Base-by-base conservation (phyloP, 2,797 vertebrate species). In the Cetoscarus ocellatus region DNA sequence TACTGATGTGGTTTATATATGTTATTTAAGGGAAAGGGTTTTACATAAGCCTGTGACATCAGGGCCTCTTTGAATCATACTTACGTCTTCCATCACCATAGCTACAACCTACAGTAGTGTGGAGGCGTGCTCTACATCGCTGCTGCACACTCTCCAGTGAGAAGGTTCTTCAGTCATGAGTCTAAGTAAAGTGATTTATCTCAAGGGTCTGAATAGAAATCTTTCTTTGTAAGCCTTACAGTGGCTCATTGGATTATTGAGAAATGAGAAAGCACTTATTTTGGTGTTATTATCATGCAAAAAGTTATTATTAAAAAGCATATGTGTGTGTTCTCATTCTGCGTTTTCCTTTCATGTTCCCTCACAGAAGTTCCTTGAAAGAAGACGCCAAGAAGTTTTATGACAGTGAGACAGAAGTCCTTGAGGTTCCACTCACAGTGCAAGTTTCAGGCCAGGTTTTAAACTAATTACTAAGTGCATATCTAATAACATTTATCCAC, bases 381-480 rank as follows among this genome's bases (percentile, higher is more conserved):
- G 72, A 95, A 70, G 97, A 98, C 15, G 96, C 95, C 7, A 62
- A 79, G 18, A 80, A 51, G 5, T 97, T 94, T 80, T 98, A 98
- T 79, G 94, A 95, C 84, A 81, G 69, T 13, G 93, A 95, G 3
- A 98, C 94, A 0, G 77, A 94, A 45, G 93, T 99, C 52, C 90
- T 99, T 84, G 96, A 98, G 87, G 96, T 90, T 39, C 97, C 96
- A 0, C 61, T 97, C 91, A 85, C 78, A 0, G 91, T 98, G 62
- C 86, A 92, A 57, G 90, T 98, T 34, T 73, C 93, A 42, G 94
- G 95, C 81, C 97, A 98, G 96, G 98, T 98, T 69, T 83, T 94
- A 83, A 27, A 3, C 15, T 10, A 54, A 51, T 58, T 43, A 12
- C 3, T 18, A 60, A 8, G 19, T 50, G 55, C 7, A n/a, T 43